Evolutionary conservation across 2,888 invertebrate genomes (phyloP).

Genomic region (Patella caerulea): DNA sequence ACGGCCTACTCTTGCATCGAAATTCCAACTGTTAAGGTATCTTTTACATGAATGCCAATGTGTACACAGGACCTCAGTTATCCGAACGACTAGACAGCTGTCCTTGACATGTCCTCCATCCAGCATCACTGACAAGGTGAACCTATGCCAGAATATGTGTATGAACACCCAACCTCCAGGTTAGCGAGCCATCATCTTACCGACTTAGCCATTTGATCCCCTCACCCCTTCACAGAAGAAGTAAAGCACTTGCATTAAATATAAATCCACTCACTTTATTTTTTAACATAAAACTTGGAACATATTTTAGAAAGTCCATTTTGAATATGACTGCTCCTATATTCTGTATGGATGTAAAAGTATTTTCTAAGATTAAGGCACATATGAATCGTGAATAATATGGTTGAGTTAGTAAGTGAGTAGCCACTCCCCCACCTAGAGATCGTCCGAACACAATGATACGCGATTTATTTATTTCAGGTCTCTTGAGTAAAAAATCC

Average conservation of each 20-base stretch:
- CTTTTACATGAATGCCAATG: no score
- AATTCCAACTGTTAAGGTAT: no score
- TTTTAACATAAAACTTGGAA: slow-evolving; percentile 89
- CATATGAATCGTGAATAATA: slow-evolving; percentile 85
- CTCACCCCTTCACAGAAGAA: not conserved
- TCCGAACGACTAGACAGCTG: no score
- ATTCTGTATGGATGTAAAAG: slow-evolving; percentile 94
- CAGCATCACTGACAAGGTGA: no score
- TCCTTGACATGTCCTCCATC: no score
- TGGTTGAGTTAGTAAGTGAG: slow-evolving; percentile 85
- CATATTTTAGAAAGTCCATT: slow-evolving; percentile 79
- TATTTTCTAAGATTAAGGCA: slow-evolving; percentile 93
- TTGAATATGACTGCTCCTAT: slow-evolving; percentile 89
- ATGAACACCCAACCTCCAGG: no score
- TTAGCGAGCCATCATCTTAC: no score
- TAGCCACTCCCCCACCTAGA: slow-evolving; percentile 92
- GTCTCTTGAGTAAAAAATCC: slow-evolving; percentile 85
- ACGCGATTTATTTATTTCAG: slow-evolving; percentile 87
- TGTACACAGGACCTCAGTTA: no score
- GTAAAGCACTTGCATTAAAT: not conserved
- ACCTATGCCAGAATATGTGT: no score
- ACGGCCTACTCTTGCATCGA: no score
- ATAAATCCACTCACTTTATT: slow-evolving; percentile 81
- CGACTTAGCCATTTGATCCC: no score
- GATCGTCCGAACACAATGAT: slow-evolving; percentile 90